These are phyloP conservation scores for Rhodeus uyekii DNA, from an alignment of 2,797 vertebrate genomes.

Conservation along the genomic window DNA sequence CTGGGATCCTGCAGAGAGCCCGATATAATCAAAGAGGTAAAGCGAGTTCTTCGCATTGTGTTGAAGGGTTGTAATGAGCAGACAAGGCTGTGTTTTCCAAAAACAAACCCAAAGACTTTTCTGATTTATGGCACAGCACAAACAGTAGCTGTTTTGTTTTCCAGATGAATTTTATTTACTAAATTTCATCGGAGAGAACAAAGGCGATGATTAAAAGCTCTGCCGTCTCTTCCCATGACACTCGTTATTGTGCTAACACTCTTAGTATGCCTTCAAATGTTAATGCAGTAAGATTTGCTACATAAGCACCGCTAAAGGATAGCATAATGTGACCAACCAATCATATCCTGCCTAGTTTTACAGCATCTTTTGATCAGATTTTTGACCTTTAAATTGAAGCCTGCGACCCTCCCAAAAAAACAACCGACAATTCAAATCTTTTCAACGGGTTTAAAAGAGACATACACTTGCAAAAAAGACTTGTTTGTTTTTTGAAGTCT, in stretches of 20 bases:
- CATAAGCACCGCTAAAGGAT: background rate
- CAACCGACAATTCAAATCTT: too few relatives aligned
- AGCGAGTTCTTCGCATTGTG: constrained; percentile 1
- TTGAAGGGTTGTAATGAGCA: constrained; percentile 13
- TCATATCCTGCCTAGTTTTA: background rate
- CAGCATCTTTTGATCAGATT: background rate
- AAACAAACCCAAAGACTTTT: constrained; percentile 16
- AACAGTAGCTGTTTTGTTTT: constrained; percentile 31
- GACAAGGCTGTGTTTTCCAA: background rate
- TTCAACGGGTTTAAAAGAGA: too few relatives aligned
- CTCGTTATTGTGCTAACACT: background rate
- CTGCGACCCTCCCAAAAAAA: background rate
- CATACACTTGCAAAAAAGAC: background rate
- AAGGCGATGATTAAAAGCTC: constrained; percentile 3
- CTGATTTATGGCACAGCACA: background rate
- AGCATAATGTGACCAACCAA: background rate
- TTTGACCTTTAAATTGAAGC: background rate
- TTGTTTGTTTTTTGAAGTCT: background rate
- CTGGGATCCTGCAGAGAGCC: constrained; percentile 19
- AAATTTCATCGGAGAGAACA: background rate
- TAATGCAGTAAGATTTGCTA: background rate
- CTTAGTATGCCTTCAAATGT: background rate
- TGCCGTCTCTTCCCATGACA: background rate
- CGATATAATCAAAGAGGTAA: constrained; percentile 19
- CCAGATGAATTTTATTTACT: background rate